phyloP scores from a whole-genome alignment of 2,113 vertebrate genomes.

The Empidonax alnorum region DNA sequence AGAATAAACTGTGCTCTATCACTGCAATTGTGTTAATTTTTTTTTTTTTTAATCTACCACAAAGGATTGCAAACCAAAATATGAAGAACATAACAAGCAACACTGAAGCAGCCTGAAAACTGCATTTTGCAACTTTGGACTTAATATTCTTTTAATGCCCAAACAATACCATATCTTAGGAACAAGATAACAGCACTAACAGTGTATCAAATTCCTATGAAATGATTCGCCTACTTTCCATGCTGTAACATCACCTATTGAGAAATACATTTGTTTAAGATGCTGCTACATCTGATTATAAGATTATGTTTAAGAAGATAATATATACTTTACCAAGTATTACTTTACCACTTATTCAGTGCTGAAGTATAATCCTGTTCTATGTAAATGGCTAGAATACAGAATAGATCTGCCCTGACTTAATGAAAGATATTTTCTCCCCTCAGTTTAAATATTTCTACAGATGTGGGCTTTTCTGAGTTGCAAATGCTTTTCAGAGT shows the following conservation, averaged over 20 bases:
- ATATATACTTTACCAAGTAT: slow-evolving; percentile 55
- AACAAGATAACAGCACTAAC: slow-evolving; percentile 42
- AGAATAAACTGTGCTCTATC: neutral
- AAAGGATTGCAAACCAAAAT: neutral
- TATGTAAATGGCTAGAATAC: slow-evolving; percentile 51
- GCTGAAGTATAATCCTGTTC: slow-evolving; percentile 51
- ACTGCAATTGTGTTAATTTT: neutral
- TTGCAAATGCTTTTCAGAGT: neutral
- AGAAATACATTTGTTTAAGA: slow-evolving; percentile 66
- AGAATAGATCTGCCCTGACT: neutral
- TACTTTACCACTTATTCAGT: slow-evolving; percentile 55
- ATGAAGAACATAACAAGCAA: neutral
- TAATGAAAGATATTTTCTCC: neutral
- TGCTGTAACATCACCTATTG: slow-evolving; percentile 48
- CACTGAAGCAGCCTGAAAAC: neutral
- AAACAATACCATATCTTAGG: neutral
- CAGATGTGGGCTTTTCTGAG: neutral
- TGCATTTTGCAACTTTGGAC: slow-evolving; percentile 26
- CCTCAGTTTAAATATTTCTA: neutral
- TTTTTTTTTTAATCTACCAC: neutral
- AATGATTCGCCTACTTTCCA: slow-evolving; percentile 24
- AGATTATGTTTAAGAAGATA: slow-evolving; percentile 72
- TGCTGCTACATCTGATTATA: slow-evolving; percentile 67
- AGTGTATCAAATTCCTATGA: slow-evolving; percentile 58
- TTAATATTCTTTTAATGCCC: slow-evolving; percentile 31